phyloP scores from a whole-genome alignment of 1,140 invertebrate genomes.

The Camponotus vicinus region DNA sequence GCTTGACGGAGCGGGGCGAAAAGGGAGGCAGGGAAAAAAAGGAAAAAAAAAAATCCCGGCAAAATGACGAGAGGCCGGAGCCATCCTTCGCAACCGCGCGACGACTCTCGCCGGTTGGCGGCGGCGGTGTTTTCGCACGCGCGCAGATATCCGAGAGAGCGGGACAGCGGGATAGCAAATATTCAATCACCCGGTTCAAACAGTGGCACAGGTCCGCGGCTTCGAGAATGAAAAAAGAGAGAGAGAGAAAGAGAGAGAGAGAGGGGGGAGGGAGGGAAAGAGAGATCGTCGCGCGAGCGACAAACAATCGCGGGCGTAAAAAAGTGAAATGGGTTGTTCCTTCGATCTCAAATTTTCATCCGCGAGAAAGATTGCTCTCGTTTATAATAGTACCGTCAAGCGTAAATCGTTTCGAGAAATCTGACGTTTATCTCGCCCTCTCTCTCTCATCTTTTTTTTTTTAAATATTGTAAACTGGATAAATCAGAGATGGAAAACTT shows the following conservation, averaged over 20 bases:
- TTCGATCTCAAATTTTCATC: constrained; percentile 35
- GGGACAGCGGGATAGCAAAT: constrained; percentile 60
- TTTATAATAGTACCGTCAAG: constrained; percentile 23
- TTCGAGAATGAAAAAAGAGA: constrained; percentile 10
- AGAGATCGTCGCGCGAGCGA: constrained; percentile 33
- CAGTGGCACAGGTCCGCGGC: constrained; percentile 15
- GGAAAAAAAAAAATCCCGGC: constrained; percentile 36
- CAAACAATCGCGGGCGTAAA: constrained; percentile 49
- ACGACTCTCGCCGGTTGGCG: constrained; percentile 31
- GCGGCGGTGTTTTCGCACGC: constrained; percentile 66
- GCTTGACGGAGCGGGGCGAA: constrained; percentile 73
- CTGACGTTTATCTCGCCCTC: not conserved
- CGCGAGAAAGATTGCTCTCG: constrained; percentile 2
- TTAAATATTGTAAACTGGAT: too few species aligned
- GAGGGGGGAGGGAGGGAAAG: not conserved
- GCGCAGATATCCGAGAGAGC: constrained; percentile 36
- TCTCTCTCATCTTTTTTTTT: not conserved
- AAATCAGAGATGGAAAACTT: not conserved
- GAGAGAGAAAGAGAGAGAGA: not conserved
- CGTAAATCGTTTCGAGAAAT: constrained; percentile 18
- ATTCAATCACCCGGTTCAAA: constrained; percentile 70
- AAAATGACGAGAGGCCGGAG: constrained; percentile 73
- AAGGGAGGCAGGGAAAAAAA: constrained; percentile 45
- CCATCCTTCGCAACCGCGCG: constrained; percentile 55
- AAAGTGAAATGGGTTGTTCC: constrained; percentile 29